These are phyloP conservation scores for Ammodytes marinus DNA, from an alignment of 2,113 vertebrate species.

Conservation along the genomic window DNA sequence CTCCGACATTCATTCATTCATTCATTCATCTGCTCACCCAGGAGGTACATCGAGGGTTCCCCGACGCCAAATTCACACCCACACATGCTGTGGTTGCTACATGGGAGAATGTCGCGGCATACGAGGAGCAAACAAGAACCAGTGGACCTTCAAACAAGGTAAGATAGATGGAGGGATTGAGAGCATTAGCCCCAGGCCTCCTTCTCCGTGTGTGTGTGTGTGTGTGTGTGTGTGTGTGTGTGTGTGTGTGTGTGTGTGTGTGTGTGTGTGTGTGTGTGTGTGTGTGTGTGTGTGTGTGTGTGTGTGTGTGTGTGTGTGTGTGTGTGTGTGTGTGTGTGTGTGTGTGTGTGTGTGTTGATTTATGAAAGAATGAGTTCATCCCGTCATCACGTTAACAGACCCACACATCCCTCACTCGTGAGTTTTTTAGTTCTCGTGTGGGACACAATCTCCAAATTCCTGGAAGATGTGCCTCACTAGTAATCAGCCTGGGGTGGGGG, in stretches of 20 bases:
- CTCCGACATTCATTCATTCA: background rate
- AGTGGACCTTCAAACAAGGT: slow-evolving; percentile 85
- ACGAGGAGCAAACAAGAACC: slow-evolving; percentile 85
- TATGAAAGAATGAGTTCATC: background rate
- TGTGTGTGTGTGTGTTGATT: background rate
- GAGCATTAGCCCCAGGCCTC: no score
- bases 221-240: background rate
- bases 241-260: background rate
- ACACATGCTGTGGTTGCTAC: slow-evolving; percentile 89
- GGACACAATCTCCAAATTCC: slow-evolving; percentile 57
- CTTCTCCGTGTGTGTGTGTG: background rate
- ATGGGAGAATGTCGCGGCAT: slow-evolving; percentile 93
- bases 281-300: background rate
- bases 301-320: background rate
- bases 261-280: background rate
- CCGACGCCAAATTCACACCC: slow-evolving; percentile 84
- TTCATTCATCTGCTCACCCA: slow-evolving; percentile 59
- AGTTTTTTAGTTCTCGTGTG: slow-evolving; percentile 24
- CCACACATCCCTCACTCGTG: background rate
- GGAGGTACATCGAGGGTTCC: slow-evolving; percentile 89
- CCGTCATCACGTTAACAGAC: background rate
- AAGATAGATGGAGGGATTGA: slow-evolving; percentile 2
- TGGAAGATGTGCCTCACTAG: slow-evolving; percentile 55
- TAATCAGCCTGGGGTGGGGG: slow-evolving; percentile 53
- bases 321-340: background rate